Conservation (phyloP, 1,140 invertebrate genomes). For the Penaeus vannamei region DNA sequence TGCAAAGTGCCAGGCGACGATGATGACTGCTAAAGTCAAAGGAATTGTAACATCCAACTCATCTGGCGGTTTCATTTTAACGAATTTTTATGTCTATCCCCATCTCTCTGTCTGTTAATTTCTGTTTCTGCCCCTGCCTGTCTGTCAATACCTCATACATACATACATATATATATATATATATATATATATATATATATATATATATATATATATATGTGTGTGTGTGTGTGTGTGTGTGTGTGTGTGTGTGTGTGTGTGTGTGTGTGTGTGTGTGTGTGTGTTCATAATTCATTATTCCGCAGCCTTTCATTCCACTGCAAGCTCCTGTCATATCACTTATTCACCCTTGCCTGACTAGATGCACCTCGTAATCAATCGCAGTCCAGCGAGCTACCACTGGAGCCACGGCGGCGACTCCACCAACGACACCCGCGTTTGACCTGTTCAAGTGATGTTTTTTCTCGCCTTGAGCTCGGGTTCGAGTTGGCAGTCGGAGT, state of each 20-base stretch:
- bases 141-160: conserved; percentile 27
- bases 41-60: too few relatives aligned
- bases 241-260: conserved; percentile 26
- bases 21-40: too few relatives aligned
- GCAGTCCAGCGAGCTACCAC: too few relatives aligned
- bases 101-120: not conserved
- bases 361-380: too few relatives aligned
- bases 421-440: too few relatives aligned
- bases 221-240: conserved; percentile 5
- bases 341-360: not conserved
- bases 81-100: not conserved
- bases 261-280: not conserved
- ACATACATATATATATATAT: conserved; percentile 37
- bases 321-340: not conserved
- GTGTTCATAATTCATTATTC: not conserved
- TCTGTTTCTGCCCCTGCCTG: not conserved
- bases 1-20: not conserved
- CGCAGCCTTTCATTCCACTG: not conserved
- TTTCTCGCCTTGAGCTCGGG: too few relatives aligned
- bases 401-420: too few relatives aligned
- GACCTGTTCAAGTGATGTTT: too few relatives aligned
- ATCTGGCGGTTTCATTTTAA: too few relatives aligned
- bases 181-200: conserved; percentile 40
- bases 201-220: not conserved
- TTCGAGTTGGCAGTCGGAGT: too few relatives aligned